Conservation (phyloP, 1,140 invertebrate genomes). For the Calliphora vicina region DNA sequence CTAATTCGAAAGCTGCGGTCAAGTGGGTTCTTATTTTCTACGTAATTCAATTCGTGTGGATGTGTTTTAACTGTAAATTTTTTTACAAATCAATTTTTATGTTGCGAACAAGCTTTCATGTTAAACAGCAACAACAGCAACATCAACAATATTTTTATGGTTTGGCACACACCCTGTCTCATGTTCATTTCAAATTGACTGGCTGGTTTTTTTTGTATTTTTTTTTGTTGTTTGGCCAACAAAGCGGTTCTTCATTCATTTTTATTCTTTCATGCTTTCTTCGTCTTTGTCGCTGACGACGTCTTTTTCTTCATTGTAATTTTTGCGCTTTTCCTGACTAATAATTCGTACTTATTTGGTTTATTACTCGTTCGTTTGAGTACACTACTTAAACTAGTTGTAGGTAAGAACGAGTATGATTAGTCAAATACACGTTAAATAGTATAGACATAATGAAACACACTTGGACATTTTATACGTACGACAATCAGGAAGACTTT, state of each 20-base stretch:
- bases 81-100: constrained; percentile 60
- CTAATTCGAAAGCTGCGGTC: no score
- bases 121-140: background rate
- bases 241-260: constrained; percentile 1
- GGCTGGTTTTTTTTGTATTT: background rate
- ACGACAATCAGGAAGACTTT: constrained; percentile 1
- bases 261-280: background rate
- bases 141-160: constrained; percentile 61
- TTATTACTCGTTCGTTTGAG: background rate
- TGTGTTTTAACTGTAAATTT: background rate
- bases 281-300: background rate
- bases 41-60: no score
- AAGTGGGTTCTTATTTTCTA: no score
- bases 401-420: background rate
- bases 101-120: constrained; percentile 50
- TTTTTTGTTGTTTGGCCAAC: background rate
- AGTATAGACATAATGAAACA: background rate
- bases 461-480: background rate
- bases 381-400: background rate
- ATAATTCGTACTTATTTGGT: constrained; percentile 13
- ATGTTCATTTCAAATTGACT: background rate
- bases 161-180: constrained; percentile 60
- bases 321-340: background rate
- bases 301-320: background rate
- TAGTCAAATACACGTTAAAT: background rate